Base-by-base conservation (phyloP, 2,888 invertebrate genomes). In the Pristionchus maxplancki region DNA sequence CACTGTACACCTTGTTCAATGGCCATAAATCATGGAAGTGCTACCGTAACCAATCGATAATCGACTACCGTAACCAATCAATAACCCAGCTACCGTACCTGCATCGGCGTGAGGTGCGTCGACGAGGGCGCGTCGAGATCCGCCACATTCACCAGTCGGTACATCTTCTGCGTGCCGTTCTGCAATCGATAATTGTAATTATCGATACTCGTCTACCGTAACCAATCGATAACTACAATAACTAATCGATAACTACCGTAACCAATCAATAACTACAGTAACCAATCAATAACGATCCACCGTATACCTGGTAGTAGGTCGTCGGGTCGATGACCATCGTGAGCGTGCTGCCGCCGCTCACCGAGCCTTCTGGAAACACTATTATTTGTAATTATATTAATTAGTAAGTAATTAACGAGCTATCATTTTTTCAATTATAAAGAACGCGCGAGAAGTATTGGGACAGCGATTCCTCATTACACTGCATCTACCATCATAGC, bases 141-240 rank as follows among this genome's bases (percentile, higher is more conserved):
- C 31, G 71, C 71, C 50, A 87, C 74, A 53, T 87, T 87, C 53
- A 87, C 87, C 71, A 87, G 81, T 28, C 88, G 53, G 81, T 88
- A 88, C 88, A 88, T 88, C 88, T 88, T 88, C 81, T 88, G 78
- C 28, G 78, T 48, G 1, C 88, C 88, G 64, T 88, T 88, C 87
- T 85, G 85, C 9, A 53, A 85, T 67, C 11, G 34, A 0, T 6
- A 58, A n/a, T 58, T 58, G 58, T 58, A 6, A 44, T 11, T n/a
- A n/a, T n/a, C n/a, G n/a, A n/a, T n/a, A n/a, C n/a, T n/a, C n/a
- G n/a, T n/a, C n/a, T 48, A 17, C 50, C 2, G 20, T 50, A 50
- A 20, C 20, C 20, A 17, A 50, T 50, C 13, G 64, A 64, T 64
- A 64, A 28, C n/a, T 64, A 64, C n/a, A 17, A 58, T 58, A 58